Base-by-base conservation (phyloP, 2,113 vertebrate species). In the Cettia cetti region DNA sequence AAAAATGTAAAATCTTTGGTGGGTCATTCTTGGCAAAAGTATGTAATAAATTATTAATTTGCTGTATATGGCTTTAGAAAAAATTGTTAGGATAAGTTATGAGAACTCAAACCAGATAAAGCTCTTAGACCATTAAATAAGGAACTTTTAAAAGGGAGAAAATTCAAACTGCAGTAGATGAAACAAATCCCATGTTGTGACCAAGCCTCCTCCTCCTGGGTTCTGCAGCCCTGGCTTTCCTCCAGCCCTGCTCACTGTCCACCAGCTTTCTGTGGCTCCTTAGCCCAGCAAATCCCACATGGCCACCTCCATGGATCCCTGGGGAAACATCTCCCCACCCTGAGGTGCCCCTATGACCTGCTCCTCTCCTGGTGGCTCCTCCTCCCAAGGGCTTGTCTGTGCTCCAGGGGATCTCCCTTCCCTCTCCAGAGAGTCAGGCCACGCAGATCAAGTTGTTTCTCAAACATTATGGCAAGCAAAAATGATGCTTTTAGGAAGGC, bases 291-390 rank as follows among this genome's bases (percentile, higher is more conserved):
- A 77, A 21, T 8, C 53, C 44, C 17, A 24, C 1, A 6, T 5
- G 1, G 1, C 19, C 61, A 49, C 24, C 5, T 9, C 12, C 47
- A 8, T 14, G 22, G 16, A 45, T 50, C 68, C 33, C 21, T 14
- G 33, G 33, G 22, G 9, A 83, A 45, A 54, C 14, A 33, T 33
- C 20, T 66, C 7, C 44, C 19, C n/a, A n/a, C 3, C 1, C 9
- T 5, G 1, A n/a, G 0, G 0, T 23, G 33, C 4, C 23, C 20
- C 59, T 35, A 18, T 39, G 45, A 63, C 33, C 33, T 52, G 30
- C 8, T 81, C 31, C 47, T 65, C 35, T 75, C 18, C 40, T 39
- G 9, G 9, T 4, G 11, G 6, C 22, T 42, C 35, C 37, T 74
- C n/a, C 76, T 57, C 47, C 66, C 18, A 10, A 79, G 42, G 37